phyloP scores from a whole-genome alignment of 2,888 invertebrate genomes.

The Hirtodrosophila duncani region DNA sequence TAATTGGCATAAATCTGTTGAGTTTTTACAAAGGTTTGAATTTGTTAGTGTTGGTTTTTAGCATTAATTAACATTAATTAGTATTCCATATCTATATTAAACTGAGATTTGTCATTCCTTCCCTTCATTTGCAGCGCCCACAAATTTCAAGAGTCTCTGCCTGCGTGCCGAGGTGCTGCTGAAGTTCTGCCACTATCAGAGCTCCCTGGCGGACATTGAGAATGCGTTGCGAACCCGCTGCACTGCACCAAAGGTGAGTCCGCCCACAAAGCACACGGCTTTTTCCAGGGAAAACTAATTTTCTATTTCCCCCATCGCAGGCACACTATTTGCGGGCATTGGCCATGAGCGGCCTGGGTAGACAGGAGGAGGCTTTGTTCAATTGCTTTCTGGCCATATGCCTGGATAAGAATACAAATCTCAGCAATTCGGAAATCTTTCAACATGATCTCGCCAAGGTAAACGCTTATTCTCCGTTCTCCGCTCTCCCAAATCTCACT shows the following conservation, averaged over 20 bases:
- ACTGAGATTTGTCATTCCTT: conserved; percentile 2
- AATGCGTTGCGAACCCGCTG: conserved; percentile 82
- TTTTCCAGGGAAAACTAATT: background rate
- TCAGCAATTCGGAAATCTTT: conserved; percentile 76
- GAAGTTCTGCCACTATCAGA: conserved; percentile 81
- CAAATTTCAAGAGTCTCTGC: conserved; percentile 82
- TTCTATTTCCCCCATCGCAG: conserved; percentile 76
- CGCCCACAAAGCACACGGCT: too few species aligned
- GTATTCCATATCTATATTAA: background rate
- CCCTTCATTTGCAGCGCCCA: conserved; percentile 81
- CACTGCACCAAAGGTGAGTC: conserved; percentile 84
- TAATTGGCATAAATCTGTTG: conserved; percentile 35
- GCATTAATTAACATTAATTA: conserved; percentile 12
- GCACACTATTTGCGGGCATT: conserved; percentile 80
- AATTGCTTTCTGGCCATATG: conserved; percentile 80
- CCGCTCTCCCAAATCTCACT: too few species aligned
- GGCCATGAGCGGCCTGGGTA: conserved; percentile 79
- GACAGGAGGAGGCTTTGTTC: conserved; percentile 80
- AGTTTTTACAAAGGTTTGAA: conserved; percentile 11
- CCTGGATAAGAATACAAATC: conserved; percentile 77
- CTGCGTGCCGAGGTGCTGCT: conserved; percentile 83
- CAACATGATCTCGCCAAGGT: conserved; percentile 78
- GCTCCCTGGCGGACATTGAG: conserved; percentile 84
- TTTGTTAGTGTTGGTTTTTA: background rate
- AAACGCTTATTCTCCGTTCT: conserved; percentile 10